phyloP scores from a whole-genome alignment of 2,113 vertebrate genomes.

The Eidolon helvum region DNA sequence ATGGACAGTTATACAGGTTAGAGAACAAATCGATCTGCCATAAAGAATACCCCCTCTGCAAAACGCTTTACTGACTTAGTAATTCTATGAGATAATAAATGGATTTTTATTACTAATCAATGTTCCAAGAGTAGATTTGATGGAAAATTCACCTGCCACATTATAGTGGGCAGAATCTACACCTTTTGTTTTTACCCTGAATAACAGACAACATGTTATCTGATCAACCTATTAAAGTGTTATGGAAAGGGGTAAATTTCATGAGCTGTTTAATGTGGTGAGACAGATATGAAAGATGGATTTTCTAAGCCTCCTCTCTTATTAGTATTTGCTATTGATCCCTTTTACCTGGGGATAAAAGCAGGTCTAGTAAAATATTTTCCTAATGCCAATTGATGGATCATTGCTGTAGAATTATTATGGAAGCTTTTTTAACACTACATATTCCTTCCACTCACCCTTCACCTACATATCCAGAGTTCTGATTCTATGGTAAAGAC shows the following conservation, averaged over 20 bases:
- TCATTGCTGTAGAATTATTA: background rate
- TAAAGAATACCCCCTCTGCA: background rate
- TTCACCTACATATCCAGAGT: background rate
- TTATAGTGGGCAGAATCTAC: background rate
- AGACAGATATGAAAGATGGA: background rate
- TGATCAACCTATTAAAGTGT: background rate
- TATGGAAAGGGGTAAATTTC: background rate
- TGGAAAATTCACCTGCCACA: background rate
- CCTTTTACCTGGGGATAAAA: background rate
- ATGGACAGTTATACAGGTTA: background rate
- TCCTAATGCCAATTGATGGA: background rate
- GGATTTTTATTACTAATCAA: conserved; percentile 13
- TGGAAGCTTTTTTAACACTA: background rate
- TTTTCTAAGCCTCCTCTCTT: background rate
- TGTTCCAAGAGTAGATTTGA: background rate
- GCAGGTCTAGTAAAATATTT: background rate
- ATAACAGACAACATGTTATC: background rate
- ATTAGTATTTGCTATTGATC: background rate
- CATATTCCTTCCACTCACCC: background rate
- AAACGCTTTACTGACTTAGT: background rate
- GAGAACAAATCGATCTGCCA: background rate
- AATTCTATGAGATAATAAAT: conserved; percentile 2
- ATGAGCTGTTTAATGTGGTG: background rate
- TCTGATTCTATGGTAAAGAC: background rate
- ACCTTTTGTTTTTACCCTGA: background rate